Evolutionary conservation across 2,113 vertebrate genomes (phyloP), one percentile per base, ranked within the genome.

Genomic region (Solenodon paradoxus): DNA sequence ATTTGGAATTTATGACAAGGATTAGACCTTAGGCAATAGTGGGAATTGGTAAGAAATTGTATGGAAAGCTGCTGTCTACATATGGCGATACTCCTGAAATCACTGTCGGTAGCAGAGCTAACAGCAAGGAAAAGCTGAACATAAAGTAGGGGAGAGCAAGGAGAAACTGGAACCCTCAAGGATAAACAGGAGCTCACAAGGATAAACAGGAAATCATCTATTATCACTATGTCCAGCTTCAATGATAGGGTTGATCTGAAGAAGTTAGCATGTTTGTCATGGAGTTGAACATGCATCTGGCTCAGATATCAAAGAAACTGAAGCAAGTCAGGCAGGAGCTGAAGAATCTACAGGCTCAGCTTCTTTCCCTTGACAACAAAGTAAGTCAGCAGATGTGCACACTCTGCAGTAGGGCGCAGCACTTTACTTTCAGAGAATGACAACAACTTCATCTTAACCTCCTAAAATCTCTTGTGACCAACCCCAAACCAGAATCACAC

Each of bases 1-100:
- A 75, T 74, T 93, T 47, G n/a, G 38, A 64, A 92, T 82, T 92
- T 90, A 81, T 59, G 49, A n/a, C 80, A 75, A 96, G 35, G 40
- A 87, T 81, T 57, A 71, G 74, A 92, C 10, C 77, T 88, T n/a
- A 57, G 16, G 28, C 12, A 24, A 47, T 63, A 57, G 16, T 78
- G 69, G 45, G 30, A 83, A 35, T 53, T 71, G 53, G 61, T n/a
- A 16, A 92, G 55, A 24, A 92, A 49, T 32, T 42, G 19, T 49
- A 55, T 3, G 40, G 61, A 11, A 69, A 87, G 17, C 63, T 83
- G 20, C 55, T 79, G 47, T 71, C 64, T 83, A n/a, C 17, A 40
- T 40, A 38, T 19, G 42, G 17, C 72, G n/a, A 84, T 45, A 42
- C 79, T 24, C 40, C 35, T 66, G 30, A 84, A 57, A 19, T 85